These are phyloP conservation scores for Xenopus petersii DNA, from an alignment of 2,797 vertebrate genomes.

Conservation along the genomic window DNA sequence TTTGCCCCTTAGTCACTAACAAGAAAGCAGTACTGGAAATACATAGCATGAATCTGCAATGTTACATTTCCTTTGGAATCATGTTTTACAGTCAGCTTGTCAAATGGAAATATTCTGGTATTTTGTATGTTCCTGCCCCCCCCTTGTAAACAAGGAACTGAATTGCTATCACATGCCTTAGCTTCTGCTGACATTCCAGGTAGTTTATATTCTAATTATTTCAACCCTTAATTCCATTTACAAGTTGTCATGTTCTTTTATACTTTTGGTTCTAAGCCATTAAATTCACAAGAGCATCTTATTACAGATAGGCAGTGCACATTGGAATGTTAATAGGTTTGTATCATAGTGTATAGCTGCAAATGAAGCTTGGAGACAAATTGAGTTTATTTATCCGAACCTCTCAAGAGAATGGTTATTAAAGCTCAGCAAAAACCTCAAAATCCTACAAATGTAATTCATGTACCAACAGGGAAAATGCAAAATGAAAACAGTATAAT, in stretches of 20 bases:
- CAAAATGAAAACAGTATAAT: slow-evolving; percentile 41
- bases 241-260: slow-evolving; percentile 19
- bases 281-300: slow-evolving; percentile 38
- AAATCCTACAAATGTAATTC: slow-evolving; percentile 49
- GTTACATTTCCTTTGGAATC: too few relatives aligned
- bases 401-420: slow-evolving; percentile 47
- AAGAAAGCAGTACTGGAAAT: too few relatives aligned
- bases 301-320: slow-evolving; percentile 28
- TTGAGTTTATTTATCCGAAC: slow-evolving; percentile 48
- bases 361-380: slow-evolving; percentile 48
- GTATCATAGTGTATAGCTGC: slow-evolving; percentile 6
- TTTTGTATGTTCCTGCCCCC: too few relatives aligned
- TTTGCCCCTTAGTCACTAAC: too few relatives aligned
- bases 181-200: not conserved
- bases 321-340: slow-evolving; percentile 43
- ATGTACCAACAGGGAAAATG: slow-evolving; percentile 49
- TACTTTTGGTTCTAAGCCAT: slow-evolving; percentile 22
- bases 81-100: too few relatives aligned
- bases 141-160: not conserved
- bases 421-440: slow-evolving; percentile 45
- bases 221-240: slow-evolving; percentile 32
- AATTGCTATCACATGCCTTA: not conserved
- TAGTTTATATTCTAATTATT: slow-evolving; percentile 27
- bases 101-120: too few relatives aligned
- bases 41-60: too few relatives aligned